Evolutionary conservation across 2,113 vertebrate species (phyloP).

Genomic region (Lepus europaeus): DNA sequence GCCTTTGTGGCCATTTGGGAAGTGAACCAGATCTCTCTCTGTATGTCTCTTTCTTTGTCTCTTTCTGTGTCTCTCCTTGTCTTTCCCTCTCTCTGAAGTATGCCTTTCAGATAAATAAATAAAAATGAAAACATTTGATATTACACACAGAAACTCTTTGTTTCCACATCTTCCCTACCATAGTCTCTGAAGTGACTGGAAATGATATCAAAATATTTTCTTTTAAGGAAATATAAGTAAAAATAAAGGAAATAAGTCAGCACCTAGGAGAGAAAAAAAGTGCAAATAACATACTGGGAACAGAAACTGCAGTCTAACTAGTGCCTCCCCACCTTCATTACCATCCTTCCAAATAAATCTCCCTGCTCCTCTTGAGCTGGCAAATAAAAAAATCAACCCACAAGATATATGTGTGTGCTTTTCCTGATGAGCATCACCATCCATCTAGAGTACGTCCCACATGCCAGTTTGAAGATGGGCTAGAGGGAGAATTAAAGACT

Average conservation of each 20-base stretch:
- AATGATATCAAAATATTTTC: not conserved
- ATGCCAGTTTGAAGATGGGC: conserved; percentile 52
- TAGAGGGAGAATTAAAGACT: conserved; percentile 69
- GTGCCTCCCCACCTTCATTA: conserved; percentile 60
- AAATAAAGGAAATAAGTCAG: conserved; percentile 39
- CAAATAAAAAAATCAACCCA: conserved; percentile 78
- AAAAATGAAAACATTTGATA: not conserved
- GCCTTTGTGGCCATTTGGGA: too few species aligned
- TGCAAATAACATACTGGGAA: not conserved
- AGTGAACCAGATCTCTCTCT: too few species aligned
- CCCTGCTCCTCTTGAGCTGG: conserved; percentile 50
- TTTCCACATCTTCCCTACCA: not conserved
- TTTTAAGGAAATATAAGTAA: conserved; percentile 29
- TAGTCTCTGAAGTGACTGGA: not conserved
- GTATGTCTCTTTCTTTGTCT: too few species aligned
- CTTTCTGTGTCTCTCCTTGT: too few species aligned
- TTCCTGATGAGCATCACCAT: conserved; percentile 51
- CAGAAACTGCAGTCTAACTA: not conserved
- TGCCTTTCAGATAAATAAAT: too few species aligned
- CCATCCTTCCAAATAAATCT: conserved; percentile 73
- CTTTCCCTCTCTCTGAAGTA: too few species aligned
- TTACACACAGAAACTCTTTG: not conserved
- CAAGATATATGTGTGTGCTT: conserved; percentile 57
- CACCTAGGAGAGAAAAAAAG: not conserved
- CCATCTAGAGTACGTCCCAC: conserved; percentile 54